Evolutionary conservation across 2,113 vertebrate genomes (phyloP).

Genomic region (Hiodon tergisus): DNA sequence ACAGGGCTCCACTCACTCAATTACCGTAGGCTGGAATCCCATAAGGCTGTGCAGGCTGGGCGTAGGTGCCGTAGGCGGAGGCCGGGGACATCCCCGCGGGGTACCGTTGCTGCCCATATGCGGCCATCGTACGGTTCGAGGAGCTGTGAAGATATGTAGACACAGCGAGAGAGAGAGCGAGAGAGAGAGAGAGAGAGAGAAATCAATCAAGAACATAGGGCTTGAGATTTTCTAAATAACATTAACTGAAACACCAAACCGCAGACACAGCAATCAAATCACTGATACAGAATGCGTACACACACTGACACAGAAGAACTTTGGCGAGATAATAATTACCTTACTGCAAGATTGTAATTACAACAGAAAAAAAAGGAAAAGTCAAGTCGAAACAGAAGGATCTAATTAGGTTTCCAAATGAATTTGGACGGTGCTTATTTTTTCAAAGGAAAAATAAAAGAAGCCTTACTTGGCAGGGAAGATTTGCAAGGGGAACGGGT

Average conservation of each 20-base stretch:
- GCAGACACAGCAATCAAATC: constrained; percentile 44
- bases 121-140: constrained; percentile 98
- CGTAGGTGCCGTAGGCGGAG: constrained; percentile 89
- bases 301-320: too few relatives aligned
- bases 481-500: constrained; percentile 97
- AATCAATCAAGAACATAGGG: background rate
- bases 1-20: constrained; percentile 27
- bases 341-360: constrained; percentile 62
- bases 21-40: constrained; percentile 95
- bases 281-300: constrained; percentile 49
- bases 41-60: constrained; percentile 91
- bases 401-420: constrained; percentile 75
- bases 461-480: constrained; percentile 99
- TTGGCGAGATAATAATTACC: constrained; percentile 50
- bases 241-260: constrained; percentile 56
- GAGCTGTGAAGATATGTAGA: constrained; percentile 97
- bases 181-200: constrained; percentile 40
- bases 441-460: constrained; percentile 74
- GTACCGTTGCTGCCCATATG: constrained; percentile 97
- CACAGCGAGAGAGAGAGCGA: constrained; percentile 72
- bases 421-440: constrained; percentile 76
- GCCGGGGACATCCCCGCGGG: constrained; percentile 96
- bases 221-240: too few relatives aligned
- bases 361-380: constrained; percentile 60
- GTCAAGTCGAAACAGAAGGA: constrained; percentile 66